Percentiles rank a stretch among this genome's conserved stretches.
Evolutionary conservation across 2,113 vertebrate genomes (phyloP).

Genomic region (Zosterops borbonicus): DNA sequence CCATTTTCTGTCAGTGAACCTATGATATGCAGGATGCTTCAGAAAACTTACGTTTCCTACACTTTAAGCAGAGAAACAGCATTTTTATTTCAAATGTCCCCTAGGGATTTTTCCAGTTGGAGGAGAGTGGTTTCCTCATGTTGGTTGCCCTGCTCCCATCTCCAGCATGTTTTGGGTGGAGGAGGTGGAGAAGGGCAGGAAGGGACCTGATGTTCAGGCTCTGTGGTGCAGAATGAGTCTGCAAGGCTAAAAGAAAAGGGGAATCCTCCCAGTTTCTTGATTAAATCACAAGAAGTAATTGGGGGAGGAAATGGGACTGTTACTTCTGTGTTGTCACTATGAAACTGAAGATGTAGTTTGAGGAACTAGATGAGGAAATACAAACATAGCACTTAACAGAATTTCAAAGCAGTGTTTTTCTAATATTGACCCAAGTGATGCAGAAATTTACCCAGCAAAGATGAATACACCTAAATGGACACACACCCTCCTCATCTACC

Average conservation of each 20-base stretch:
- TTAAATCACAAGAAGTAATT: background rate
- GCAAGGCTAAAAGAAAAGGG: background rate
- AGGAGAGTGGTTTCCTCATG: accelerated
- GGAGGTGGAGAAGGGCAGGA: background rate
- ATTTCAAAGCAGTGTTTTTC: background rate
- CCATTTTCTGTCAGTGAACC: background rate
- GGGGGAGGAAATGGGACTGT: background rate
- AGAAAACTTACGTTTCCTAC: background rate
- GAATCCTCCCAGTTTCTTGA: background rate
- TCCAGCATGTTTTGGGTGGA: accelerated
- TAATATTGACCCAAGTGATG: background rate
- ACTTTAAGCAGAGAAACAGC: background rate
- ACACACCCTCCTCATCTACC: background rate
- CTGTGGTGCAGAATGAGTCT: background rate
- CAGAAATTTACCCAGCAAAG: background rate
- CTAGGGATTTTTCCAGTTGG: background rate
- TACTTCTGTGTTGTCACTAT: background rate
- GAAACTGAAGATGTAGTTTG: background rate
- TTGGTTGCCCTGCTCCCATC: background rate
- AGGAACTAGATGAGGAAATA: background rate
- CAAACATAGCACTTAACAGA: background rate
- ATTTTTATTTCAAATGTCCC: background rate
- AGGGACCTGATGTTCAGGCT: background rate
- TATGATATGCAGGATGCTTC: background rate
- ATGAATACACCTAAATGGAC: background rate